These are phyloP conservation scores for Alligator sinensis DNA, from an alignment of 2,113 vertebrate species.

Conservation along the genomic window DNA sequence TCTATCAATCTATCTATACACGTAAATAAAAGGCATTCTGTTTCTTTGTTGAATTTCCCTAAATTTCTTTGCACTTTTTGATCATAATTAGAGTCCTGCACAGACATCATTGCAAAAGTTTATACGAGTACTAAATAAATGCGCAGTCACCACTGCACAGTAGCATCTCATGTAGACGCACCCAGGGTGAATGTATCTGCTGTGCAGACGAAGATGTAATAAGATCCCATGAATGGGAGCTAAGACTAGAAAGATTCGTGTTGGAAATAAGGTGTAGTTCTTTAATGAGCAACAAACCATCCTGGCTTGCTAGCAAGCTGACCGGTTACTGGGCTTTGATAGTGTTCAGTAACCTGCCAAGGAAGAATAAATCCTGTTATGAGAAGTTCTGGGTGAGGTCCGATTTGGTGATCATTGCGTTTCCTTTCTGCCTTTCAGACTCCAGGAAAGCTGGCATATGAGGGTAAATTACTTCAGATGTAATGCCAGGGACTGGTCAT, in stretches of 20 bases:
- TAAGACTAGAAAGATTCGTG: neutral
- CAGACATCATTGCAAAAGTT: too few relatives aligned
- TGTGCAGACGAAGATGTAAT: neutral
- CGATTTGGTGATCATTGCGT: neutral
- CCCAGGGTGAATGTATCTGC: neutral
- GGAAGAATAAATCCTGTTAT: neutral
- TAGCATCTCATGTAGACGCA: too few relatives aligned
- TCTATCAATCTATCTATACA: too few relatives aligned
- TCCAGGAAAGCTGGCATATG: neutral
- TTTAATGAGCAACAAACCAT: neutral
- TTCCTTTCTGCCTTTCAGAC: neutral
- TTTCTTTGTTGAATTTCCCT: neutral
- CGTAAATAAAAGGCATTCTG: neutral
- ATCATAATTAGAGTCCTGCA: too few relatives aligned
- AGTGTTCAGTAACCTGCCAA: neutral
- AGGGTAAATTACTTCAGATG: neutral
- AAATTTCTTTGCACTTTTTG: neutral
- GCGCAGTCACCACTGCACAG: too few relatives aligned
- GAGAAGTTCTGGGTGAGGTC: neutral
- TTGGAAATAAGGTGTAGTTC: neutral
- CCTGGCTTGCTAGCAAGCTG: neutral
- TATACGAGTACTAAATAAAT: too few relatives aligned
- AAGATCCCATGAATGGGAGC: neutral
- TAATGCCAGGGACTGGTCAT: neutral
- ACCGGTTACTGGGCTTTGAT: neutral